A percentile compares a stretch with the other conserved stretches of the same genome.
phyloP scores from a whole-genome alignment of 1,140 invertebrate species.

The Argopecten irradians region DNA sequence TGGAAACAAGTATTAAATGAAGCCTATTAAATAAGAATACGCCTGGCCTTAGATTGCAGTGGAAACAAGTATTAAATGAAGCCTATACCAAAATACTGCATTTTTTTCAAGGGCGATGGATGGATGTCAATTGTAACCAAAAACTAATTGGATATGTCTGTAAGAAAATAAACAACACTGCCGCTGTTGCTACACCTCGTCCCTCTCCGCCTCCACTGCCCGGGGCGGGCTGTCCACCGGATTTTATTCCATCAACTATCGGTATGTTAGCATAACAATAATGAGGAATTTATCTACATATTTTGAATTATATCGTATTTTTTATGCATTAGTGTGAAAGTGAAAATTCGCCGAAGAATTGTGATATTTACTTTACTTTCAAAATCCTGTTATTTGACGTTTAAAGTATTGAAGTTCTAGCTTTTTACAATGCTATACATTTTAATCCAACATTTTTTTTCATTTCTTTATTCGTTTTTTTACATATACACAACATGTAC shows the following conservation, averaged over 20 bases:
- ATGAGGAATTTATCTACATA: not conserved
- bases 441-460: no score
- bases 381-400: no score
- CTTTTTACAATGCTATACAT: no score
- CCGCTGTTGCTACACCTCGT: not conserved
- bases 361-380: no score
- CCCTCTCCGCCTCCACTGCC: slow-evolving; percentile 29
- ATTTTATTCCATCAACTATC: slow-evolving; percentile 36
- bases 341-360: no score
- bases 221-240: slow-evolving; percentile 52
- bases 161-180: slow-evolving; percentile 51
- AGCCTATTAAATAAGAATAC: slow-evolving; percentile 2
- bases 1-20: not conserved
- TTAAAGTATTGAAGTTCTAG: no score
- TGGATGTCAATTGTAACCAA: slow-evolving; percentile 54
- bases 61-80: not conserved
- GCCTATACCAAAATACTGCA: not conserved
- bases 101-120: slow-evolving; percentile 49
- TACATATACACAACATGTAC: no score
- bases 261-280: slow-evolving; percentile 26
- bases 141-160: slow-evolving; percentile 53
- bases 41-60: not conserved
- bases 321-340: no score
- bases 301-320: no score
- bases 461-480: no score